A percentile compares a stretch with the other conserved stretches of the same genome.
These are phyloP conservation scores for Vanessa tameamea DNA, from an alignment of 1,140 invertebrate species.

Conservation along the genomic window DNA sequence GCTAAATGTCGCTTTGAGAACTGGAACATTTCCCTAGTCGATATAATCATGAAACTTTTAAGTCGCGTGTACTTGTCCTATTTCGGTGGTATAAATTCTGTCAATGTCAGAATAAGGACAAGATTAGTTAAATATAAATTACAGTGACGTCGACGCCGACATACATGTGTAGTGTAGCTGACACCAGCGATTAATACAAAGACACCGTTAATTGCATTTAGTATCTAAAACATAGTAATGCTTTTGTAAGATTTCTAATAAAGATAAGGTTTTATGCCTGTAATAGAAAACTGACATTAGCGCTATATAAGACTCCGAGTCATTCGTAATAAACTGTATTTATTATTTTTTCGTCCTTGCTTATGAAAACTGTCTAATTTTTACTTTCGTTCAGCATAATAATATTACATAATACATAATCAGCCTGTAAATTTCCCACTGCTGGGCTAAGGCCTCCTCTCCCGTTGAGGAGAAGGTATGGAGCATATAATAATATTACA, in stretches of 20 bases:
- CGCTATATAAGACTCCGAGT: background rate
- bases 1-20: too few species aligned
- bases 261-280: background rate
- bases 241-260: slow-evolving; percentile 12
- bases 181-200: background rate
- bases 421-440: too few species aligned
- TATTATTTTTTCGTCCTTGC: background rate
- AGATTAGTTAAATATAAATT: slow-evolving; percentile 1
- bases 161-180: background rate
- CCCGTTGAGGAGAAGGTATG: too few species aligned
- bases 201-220: slow-evolving; percentile 9
- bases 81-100: too few species aligned
- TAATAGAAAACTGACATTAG: slow-evolving; percentile 8
- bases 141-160: background rate
- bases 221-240: slow-evolving; percentile 12
- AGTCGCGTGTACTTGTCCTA: too few species aligned
- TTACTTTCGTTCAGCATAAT: background rate
- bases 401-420: too few species aligned
- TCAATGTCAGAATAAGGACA: background rate
- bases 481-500: too few species aligned
- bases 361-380: background rate
- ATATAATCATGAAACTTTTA: too few species aligned
- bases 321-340: slow-evolving; percentile 1
- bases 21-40: too few species aligned
- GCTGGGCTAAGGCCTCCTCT: too few species aligned